Evolutionary conservation across 2,113 vertebrate genomes (phyloP), one percentile per base, ranked within the genome.

Genomic region (Centropus unirufus): DNA sequence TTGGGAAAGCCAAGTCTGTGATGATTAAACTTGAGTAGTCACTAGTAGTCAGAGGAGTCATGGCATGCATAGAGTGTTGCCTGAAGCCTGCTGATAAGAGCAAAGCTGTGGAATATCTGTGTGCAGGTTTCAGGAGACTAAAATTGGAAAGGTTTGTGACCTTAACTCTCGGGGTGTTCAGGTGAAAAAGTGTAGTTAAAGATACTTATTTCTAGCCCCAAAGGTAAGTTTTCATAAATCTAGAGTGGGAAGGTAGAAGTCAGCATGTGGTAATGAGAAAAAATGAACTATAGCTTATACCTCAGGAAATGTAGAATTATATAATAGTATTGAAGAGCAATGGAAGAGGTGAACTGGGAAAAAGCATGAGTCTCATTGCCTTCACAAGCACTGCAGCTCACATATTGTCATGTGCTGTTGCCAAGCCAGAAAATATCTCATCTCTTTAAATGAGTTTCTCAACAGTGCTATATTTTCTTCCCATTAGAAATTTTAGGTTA

Each of bases 351-450:
- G 8, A 92, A 89, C 1, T 21, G 23, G 11, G 34, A n/a, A 70
- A 81, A 89, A 63, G 1, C 8, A 7, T 34, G 42, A 54, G 11
- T 70, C 10, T 2, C 9, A 27, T 26, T 66, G 26, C 13, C 7
- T 12, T 12, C 26, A 21, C 29, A 63, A 84, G 13, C 47, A 42
- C 24, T 49, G n/a, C 17, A 3, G 1, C 26, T 73, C 58, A 83
- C 54, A 61, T 1, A 0, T n/a, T 44, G 12, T 16, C 0, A 0
- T 47, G 26, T 51, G 34, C 11, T 36, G 8, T 39, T 52, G 39
- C 44, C 29, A 84, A 81, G 32, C 15, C 27, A 6, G 44, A 92
- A 90, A 12, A 2, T 73, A 26, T 18, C 40, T 36, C 36, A 36
- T 36, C 36, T 36, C 36, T 36, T 36, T 36, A 36, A 36, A 36